Evolutionary conservation across 1,140 invertebrate genomes (phyloP).

Genomic region (Monochamus saltuarius): DNA sequence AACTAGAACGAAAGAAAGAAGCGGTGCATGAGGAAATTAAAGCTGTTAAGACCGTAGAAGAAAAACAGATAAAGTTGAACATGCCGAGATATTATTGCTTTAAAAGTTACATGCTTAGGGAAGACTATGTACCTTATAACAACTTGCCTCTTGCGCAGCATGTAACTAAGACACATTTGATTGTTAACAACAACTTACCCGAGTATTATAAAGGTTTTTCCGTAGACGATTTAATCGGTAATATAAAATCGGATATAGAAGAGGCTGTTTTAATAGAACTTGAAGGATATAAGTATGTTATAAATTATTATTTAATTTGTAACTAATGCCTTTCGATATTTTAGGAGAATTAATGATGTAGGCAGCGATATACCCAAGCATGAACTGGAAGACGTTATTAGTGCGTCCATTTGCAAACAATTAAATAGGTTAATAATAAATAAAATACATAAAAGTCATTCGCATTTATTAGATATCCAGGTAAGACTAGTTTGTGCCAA

Average conservation of each 20-base stretch:
- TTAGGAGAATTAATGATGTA: slow-evolving; percentile 30
- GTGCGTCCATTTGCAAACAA: slow-evolving; percentile 61
- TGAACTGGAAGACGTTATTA: slow-evolving; percentile 51
- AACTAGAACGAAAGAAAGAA: slow-evolving; percentile 50
- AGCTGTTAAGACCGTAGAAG: slow-evolving; percentile 70
- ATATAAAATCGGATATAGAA: slow-evolving; percentile 60
- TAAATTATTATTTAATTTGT: slow-evolving; percentile 10
- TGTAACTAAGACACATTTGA: slow-evolving; percentile 70
- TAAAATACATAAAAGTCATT: slow-evolving; percentile 56
- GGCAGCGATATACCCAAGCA: slow-evolving; percentile 30
- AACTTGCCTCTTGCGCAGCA: slow-evolving; percentile 65
- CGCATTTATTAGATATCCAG: slow-evolving; percentile 66
- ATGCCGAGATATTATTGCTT: slow-evolving; percentile 80
- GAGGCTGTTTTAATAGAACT: slow-evolving; percentile 62
- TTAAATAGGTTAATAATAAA: slow-evolving; percentile 68
- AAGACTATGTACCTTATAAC: slow-evolving; percentile 66
- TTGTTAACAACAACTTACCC: slow-evolving; percentile 57
- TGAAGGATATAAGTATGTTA: slow-evolving; percentile 49
- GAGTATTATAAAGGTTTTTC: slow-evolving; percentile 56
- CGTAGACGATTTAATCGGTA: slow-evolving; percentile 49
- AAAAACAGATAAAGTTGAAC: slow-evolving; percentile 78
- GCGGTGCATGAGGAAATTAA: slow-evolving; percentile 62
- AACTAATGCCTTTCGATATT: slow-evolving; percentile 8
- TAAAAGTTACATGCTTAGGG: slow-evolving; percentile 61
- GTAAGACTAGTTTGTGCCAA: slow-evolving; percentile 41